Conservation (phyloP, 2,113 vertebrate species). For the Colossoma macropomum region DNA sequence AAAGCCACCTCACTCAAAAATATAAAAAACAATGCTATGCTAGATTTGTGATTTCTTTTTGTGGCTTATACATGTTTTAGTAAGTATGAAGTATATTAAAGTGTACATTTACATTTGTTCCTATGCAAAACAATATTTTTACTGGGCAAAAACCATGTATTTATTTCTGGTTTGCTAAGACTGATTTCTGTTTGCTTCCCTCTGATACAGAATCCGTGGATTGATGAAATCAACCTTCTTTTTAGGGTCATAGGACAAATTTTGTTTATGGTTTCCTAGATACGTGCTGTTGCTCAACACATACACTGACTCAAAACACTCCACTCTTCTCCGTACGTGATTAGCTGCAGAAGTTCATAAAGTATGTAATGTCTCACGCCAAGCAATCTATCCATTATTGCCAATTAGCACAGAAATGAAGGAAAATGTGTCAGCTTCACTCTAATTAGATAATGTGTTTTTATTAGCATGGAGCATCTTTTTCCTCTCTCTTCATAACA, state of each 20-base stretch:
- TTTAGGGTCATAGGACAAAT: too few species aligned
- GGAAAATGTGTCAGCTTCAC: constrained; percentile 68
- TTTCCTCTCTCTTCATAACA: constrained; percentile 52
- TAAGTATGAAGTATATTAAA: too few species aligned
- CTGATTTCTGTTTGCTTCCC: neutral
- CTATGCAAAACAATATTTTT: too few species aligned
- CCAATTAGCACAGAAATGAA: constrained; percentile 71
- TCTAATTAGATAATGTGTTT: constrained; percentile 72
- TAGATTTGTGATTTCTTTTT: too few species aligned
- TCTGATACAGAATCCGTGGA: neutral
- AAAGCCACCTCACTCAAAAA: too few species aligned
- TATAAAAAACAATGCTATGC: too few species aligned
- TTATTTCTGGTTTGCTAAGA: neutral
- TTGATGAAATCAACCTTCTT: neutral
- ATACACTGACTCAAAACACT: neutral
- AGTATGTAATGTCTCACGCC: constrained; percentile 45
- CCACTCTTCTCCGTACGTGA: neutral
- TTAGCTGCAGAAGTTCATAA: constrained; percentile 54
- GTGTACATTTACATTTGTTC: too few species aligned
- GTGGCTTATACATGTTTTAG: too few species aligned
- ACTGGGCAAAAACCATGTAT: neutral
- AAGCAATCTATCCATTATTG: constrained; percentile 66
- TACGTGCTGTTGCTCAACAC: neutral
- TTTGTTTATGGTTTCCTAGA: neutral
- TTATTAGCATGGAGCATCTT: constrained; percentile 64